Evolutionary conservation across 2,888 invertebrate genomes (phyloP).

Genomic region (Caenorhabditis sinica): DNA sequence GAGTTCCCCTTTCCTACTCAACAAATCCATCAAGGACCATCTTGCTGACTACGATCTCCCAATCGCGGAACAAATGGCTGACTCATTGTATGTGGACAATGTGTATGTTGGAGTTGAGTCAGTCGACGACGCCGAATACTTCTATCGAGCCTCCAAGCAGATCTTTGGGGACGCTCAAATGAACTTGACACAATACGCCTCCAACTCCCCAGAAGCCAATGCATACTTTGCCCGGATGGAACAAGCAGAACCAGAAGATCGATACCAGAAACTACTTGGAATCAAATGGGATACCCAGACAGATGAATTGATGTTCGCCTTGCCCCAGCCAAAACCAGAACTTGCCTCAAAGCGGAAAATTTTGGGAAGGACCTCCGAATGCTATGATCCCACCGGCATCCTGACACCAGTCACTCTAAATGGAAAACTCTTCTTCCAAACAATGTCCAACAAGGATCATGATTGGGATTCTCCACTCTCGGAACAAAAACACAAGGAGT

Average conservation of each 20-base stretch:
- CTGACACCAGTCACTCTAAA: constrained; percentile 52
- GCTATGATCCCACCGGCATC: constrained; percentile 61
- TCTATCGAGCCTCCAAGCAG: background rate
- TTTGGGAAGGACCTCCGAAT: constrained; percentile 1
- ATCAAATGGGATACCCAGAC: constrained; percentile 13
- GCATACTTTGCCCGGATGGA: background rate
- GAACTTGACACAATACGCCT: constrained; percentile 20
- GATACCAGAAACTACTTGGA: constrained; percentile 34
- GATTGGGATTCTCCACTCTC: constrained; percentile 52
- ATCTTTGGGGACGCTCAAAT: constrained; percentile 22
- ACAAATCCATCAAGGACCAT: constrained; percentile 45
- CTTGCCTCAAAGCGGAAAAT: constrained; percentile 11
- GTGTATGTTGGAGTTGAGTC: constrained; percentile 15
- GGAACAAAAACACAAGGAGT: background rate
- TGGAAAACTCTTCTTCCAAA: constrained; percentile 54
- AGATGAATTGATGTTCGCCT: background rate
- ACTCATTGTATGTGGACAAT: constrained; percentile 20
- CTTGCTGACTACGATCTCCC: background rate
- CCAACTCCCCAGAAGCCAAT: constrained; percentile 13
- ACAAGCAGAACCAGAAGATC: background rate
- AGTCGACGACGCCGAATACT: background rate
- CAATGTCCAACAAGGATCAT: constrained; percentile 1
- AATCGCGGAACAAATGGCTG: background rate
- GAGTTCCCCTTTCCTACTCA: constrained; percentile 62
- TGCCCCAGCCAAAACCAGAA: background rate